A percentile compares a stretch with the other conserved stretches of the same genome.
These are phyloP conservation scores for Globodera ellingtonae DNA, from an alignment of 1,140 invertebrate species.

Conservation along the genomic window DNA sequence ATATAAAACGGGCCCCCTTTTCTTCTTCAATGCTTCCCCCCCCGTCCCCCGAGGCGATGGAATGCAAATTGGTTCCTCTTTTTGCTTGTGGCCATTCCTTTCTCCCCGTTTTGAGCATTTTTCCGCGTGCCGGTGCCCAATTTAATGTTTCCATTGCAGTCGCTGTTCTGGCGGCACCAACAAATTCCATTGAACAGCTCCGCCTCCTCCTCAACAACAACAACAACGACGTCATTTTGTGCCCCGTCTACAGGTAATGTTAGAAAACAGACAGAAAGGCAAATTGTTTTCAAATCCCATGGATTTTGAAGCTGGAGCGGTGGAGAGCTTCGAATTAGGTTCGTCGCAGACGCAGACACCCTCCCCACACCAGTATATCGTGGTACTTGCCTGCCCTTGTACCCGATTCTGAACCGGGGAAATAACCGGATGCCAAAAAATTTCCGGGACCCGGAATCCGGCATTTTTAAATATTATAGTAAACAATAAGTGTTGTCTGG, in stretches of 20 bases:
- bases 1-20: neutral
- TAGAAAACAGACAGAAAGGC: no score
- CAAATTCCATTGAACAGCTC: neutral
- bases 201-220: neutral
- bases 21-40: neutral
- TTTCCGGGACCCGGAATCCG: no score
- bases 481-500: no score
- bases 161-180: neutral
- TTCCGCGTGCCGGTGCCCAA: neutral
- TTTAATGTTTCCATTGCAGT: neutral
- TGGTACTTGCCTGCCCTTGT: no score
- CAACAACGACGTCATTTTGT: neutral
- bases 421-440: no score
- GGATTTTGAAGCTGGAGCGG: no score
- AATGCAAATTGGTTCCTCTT: conserved; percentile 4
- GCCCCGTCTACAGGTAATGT: neutral
- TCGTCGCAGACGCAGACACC: no score
- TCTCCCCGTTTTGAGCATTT: neutral
- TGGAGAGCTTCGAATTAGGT: no score
- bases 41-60: neutral
- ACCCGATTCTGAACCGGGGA: no score
- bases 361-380: no score
- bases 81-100: neutral
- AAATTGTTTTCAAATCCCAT: no score
- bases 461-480: no score